Conservation (phyloP, 2,797 vertebrate genomes). For the Enteromius paludinosus region DNA sequence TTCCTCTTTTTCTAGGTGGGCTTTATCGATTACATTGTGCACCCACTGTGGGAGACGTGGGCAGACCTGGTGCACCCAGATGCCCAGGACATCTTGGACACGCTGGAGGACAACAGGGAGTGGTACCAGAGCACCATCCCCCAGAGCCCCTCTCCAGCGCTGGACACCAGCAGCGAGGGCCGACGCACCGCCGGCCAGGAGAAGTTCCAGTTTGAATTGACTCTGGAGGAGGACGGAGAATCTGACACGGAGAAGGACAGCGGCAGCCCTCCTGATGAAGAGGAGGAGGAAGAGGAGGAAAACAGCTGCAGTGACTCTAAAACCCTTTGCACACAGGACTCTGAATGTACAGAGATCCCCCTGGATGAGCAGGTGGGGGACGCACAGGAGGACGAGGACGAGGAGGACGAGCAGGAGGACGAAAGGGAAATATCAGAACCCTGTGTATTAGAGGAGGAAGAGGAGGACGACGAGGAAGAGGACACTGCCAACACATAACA, state of each 20-base stretch:
- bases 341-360: conserved; percentile 95
- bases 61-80: conserved; percentile 97
- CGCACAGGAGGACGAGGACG: conserved; percentile 77
- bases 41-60: conserved; percentile 99
- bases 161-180: conserved; percentile 89
- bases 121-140: conserved; percentile 99
- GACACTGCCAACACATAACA: conserved; percentile 88
- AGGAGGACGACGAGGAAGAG: conserved; percentile 72
- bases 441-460: conserved; percentile 66
- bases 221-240: conserved; percentile 95
- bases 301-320: conserved; percentile 98
- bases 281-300: conserved; percentile 90
- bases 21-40: conserved; percentile 98
- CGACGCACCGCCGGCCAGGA: conserved; percentile 88
- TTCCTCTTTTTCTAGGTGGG: conserved; percentile 83
- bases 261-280: conserved; percentile 93
- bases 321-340: conserved; percentile 99
- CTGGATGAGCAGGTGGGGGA: conserved; percentile 94
- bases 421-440: conserved; percentile 64
- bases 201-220: conserved; percentile 99
- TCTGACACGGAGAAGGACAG: conserved; percentile 98
- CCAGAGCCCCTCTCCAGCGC: conserved; percentile 92
- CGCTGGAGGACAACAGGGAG: conserved; percentile 97
- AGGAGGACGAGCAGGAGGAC: conserved; percentile 78
- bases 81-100: conserved; percentile 97